Conservation (phyloP, 53 echinoderm and acorn worm genomes). For the Antedon mediterranea region DNA sequence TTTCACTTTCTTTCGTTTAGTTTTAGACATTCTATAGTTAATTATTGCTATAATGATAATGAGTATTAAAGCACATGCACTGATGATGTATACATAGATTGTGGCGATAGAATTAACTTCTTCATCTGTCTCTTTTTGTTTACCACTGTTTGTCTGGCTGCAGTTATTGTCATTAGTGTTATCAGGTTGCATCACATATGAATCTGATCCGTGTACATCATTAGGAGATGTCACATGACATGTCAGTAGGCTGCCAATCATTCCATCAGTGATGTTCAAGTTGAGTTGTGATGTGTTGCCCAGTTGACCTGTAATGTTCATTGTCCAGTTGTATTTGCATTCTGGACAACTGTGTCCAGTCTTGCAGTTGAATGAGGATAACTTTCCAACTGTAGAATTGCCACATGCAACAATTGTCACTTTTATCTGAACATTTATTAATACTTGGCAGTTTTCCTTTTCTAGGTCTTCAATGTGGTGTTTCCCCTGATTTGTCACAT, state of each 20-base stretch:
- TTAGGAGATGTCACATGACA: background rate
- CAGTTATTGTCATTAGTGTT: too few species aligned
- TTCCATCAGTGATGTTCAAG: background rate
- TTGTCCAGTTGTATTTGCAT: background rate
- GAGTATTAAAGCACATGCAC: too few species aligned
- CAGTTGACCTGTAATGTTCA: background rate
- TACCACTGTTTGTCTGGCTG: too few species aligned
- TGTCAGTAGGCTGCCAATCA: background rate
- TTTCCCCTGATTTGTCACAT: background rate
- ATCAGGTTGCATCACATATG: too few species aligned
- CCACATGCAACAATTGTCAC: background rate
- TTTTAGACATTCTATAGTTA: too few species aligned
- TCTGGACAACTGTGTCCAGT: background rate
- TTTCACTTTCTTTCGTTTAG: background rate
- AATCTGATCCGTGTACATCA: background rate
- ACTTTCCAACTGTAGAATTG: background rate
- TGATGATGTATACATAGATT: too few species aligned
- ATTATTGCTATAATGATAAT: too few species aligned
- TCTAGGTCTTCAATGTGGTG: background rate
- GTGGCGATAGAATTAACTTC: too few species aligned
- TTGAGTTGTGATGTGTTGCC: background rate
- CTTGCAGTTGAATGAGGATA: background rate
- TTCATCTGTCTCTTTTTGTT: too few species aligned
- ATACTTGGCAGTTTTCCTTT: background rate
- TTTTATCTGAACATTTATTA: background rate